Conservation (phyloP, 2,888 invertebrate species). For the Mongoloraphidia duomilia region DNA sequence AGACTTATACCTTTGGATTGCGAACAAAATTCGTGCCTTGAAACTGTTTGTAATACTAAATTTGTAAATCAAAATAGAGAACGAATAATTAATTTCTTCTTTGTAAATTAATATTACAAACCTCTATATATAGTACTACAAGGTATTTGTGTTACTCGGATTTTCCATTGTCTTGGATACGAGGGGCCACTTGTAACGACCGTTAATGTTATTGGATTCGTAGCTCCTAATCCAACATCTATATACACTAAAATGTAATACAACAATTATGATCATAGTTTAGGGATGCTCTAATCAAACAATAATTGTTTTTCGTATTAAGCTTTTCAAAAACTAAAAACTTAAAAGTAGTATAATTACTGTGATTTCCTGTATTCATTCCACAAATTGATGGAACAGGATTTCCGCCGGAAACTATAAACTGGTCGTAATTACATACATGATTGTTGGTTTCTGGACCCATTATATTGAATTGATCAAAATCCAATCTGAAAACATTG, state of each 20-base stretch:
- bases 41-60: too few species aligned
- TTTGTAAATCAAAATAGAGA: not conserved
- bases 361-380: slow-evolving; percentile 64
- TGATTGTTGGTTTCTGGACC: slow-evolving; percentile 65
- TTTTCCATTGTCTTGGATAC: slow-evolving; percentile 65
- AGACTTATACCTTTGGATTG: too few species aligned
- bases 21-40: too few species aligned
- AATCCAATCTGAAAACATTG: slow-evolving; percentile 48
- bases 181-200: slow-evolving; percentile 65
- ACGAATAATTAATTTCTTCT: not conserved
- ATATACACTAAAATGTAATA: slow-evolving; percentile 54
- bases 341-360: slow-evolving; percentile 33
- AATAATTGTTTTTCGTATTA: not conserved
- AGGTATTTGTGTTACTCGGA: slow-evolving; percentile 64
- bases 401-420: slow-evolving; percentile 70
- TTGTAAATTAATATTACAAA: slow-evolving; percentile 23
- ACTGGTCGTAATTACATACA: slow-evolving; percentile 71
- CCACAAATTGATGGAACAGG: slow-evolving; percentile 73
- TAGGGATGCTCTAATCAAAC: not conserved
- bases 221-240: slow-evolving; percentile 59
- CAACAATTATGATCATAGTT: not conserved
- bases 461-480: slow-evolving; percentile 59
- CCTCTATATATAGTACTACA: slow-evolving; percentile 60
- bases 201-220: slow-evolving; percentile 66
- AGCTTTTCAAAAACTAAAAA: not conserved